Conservation (phyloP, 2,113 vertebrate species). For the Donacobius atricapilla region DNA sequence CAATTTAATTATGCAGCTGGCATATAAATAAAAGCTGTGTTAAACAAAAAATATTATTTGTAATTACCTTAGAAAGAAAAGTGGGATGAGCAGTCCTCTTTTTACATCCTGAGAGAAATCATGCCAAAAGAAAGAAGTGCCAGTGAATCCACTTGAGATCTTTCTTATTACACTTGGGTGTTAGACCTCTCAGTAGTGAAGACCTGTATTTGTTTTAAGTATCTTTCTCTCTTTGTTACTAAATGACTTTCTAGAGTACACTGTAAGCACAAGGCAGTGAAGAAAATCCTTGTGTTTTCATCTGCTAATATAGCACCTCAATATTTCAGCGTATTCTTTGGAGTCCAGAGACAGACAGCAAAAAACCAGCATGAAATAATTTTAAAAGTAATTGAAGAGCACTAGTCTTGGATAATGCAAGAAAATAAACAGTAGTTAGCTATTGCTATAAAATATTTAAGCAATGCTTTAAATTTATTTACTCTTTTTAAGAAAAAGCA, state of each 20-base stretch:
- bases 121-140: background rate
- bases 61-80: background rate
- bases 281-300: background rate
- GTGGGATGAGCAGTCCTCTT: background rate
- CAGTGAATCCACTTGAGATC: background rate
- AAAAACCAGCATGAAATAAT: background rate
- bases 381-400: background rate
- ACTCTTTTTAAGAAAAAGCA: background rate
- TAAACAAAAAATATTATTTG: background rate
- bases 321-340: background rate
- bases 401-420: background rate
- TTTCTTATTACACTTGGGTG: background rate
- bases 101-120: background rate
- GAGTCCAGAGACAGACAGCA: background rate
- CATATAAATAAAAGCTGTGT: background rate
- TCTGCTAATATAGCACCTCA: background rate
- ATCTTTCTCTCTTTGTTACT: background rate
- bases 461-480: background rate
- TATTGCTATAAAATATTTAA: background rate
- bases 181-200: background rate
- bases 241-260: background rate
- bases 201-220: background rate
- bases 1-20: background rate
- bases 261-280: background rate
- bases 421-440: background rate